Conservation (phyloP, 2,113 vertebrate genomes). For the Pristiophorus japonicus region DNA sequence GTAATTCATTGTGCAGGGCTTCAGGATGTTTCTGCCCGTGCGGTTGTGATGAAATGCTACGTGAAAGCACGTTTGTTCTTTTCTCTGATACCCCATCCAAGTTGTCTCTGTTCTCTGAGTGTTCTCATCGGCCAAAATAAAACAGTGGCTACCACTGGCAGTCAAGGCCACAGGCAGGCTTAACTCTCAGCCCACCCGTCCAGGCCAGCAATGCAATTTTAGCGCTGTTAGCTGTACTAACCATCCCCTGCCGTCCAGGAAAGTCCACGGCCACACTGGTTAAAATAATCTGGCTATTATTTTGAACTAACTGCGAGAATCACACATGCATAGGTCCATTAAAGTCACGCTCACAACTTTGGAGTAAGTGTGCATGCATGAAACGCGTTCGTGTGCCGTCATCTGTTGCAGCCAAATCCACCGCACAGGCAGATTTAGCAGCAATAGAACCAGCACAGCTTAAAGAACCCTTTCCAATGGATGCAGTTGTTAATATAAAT, state of each 20-base stretch:
- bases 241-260: not conserved
- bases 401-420: not conserved
- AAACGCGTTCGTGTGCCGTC: too few species aligned
- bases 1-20: not conserved
- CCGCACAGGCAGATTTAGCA: not conserved
- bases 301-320: not conserved
- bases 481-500: not conserved
- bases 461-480: not conserved
- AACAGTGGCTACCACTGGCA: not conserved
- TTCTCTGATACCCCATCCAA: not conserved
- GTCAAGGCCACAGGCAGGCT: not conserved
- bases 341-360: not conserved
- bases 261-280: not conserved
- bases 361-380: not conserved
- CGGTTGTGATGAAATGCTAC: not conserved
- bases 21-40: not conserved
- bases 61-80: not conserved
- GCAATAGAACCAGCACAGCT: not conserved
- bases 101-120: not conserved
- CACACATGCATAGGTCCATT: not conserved
- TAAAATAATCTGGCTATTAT: not conserved
- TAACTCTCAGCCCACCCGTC: too few species aligned
- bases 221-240: not conserved
- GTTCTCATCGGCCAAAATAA: too few species aligned
- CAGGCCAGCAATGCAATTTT: not conserved